phyloP scores from a whole-genome alignment of 1,140 invertebrate species.

The Drosophila bipectinata region DNA sequence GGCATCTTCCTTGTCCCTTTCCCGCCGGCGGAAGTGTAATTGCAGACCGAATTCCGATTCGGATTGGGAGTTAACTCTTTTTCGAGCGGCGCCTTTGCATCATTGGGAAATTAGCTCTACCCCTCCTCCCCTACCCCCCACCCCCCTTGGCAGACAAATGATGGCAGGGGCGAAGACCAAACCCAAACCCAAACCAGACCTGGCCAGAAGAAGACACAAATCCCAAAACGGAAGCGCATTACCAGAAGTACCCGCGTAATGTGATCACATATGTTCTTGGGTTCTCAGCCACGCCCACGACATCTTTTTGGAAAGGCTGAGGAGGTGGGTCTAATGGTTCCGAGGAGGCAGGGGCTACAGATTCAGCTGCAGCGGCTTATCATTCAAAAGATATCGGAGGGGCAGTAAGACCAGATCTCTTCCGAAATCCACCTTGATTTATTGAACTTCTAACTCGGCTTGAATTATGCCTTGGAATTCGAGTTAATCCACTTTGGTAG shows the following conservation, averaged over 20 bases:
- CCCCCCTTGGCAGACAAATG: constrained; percentile 19
- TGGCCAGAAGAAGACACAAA: too few relatives aligned
- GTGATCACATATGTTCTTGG: constrained; percentile 61
- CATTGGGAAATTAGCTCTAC: constrained; percentile 33
- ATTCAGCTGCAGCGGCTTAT: constrained; percentile 49
- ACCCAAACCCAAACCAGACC: too few relatives aligned
- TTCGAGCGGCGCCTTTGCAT: constrained; percentile 59
- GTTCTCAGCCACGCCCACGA: constrained; percentile 43
- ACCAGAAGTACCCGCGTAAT: constrained; percentile 61
- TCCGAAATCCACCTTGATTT: background rate
- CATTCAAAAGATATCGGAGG: constrained; percentile 47
- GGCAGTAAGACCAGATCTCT: background rate
- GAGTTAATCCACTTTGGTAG: background rate
- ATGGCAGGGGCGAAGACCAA: background rate
- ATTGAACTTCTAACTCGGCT: background rate
- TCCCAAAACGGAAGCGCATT: constrained; percentile 72
- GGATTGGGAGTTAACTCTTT: constrained; percentile 19
- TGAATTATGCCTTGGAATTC: background rate
- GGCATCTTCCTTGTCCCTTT: constrained; percentile 16
- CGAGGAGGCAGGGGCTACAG: background rate
- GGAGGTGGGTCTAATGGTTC: background rate
- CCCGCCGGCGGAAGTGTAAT: constrained; percentile 71
- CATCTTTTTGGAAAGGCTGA: background rate
- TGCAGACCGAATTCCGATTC: constrained; percentile 54
- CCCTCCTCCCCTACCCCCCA: background rate